These are phyloP conservation scores for Seira musarum DNA, from an alignment of 2,888 invertebrate species.

Conservation along the genomic window DNA sequence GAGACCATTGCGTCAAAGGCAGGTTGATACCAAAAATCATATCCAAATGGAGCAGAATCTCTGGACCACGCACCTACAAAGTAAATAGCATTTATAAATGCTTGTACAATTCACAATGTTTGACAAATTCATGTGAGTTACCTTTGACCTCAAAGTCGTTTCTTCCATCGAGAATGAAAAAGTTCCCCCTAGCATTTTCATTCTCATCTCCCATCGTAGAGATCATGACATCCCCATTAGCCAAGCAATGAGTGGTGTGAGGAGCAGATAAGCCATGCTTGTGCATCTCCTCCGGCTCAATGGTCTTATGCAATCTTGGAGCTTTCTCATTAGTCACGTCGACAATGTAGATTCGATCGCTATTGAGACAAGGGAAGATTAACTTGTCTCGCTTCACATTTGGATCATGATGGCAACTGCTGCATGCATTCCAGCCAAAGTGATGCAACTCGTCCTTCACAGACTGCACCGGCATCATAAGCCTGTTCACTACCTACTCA, in stretches of 20 bases:
- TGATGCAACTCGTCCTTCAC: conserved; percentile 94
- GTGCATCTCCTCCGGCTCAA: conserved; percentile 86
- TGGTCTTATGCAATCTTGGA: conserved; percentile 84
- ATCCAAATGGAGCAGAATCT: conserved; percentile 83
- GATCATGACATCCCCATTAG: conserved; percentile 94
- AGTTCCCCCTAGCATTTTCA: conserved; percentile 90
- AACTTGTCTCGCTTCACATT: conserved; percentile 80
- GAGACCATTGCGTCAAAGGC: conserved; percentile 92
- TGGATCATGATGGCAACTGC: conserved; percentile 81
- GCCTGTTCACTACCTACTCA: conserved; percentile 89
- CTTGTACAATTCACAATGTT: no score
- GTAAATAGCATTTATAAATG: conserved; percentile 16
- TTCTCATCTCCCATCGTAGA: conserved; percentile 90
- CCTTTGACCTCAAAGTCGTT: conserved; percentile 82
- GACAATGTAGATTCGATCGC: conserved; percentile 87
- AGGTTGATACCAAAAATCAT: conserved; percentile 99
- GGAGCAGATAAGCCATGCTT: conserved; percentile 81
- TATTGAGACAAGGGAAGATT: conserved; percentile 86
- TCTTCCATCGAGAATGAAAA: conserved; percentile 87
- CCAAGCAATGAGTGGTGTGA: conserved; percentile 95
- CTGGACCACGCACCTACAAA: conserved; percentile 85
- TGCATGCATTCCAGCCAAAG: conserved; percentile 97
- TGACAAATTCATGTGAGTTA: no score
- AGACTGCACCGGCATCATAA: conserved; percentile 79
- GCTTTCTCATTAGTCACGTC: conserved; percentile 83